Evolutionary conservation across 2,113 vertebrate species (phyloP), one percentile per base, ranked within the genome.

Genomic region (Porphyrio hochstetteri): DNA sequence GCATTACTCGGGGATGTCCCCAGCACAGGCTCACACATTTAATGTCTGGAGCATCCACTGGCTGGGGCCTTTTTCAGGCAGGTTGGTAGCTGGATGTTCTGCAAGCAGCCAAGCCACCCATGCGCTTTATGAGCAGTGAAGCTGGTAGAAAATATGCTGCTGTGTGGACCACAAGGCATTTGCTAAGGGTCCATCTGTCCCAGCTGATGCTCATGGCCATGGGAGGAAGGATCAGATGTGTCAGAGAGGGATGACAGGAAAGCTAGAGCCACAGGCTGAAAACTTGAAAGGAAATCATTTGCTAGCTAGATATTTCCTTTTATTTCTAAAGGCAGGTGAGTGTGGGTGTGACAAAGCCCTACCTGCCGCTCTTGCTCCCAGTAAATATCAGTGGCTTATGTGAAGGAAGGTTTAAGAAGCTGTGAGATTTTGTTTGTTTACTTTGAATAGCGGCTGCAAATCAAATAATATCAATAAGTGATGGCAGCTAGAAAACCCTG

Each of bases 381-480:
- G 92, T 20, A 92, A 96, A 96, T 97, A 95, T 86, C 88, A 96
- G 42, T 77, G 92, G 86, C 71, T 96, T 89, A 87, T 0, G 0
- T 35, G 82, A 60, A 91, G 42, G 82, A 91, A 97, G 10, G 31
- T 74, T 95, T 95, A 93, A 72, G 85, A 96, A 96, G 96, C 35
- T 10, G 86, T 82, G 87, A 93, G 79, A 90, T 79, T 93, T 93
- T 94, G 69, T 86, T 96, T 97, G 82, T 97, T 98, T 96, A 71
- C 92, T 82, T 94, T 95, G 86, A 95, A 78, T 11, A 94, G 78
- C 2, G 0, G 77, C 95, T 76, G 92, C 74, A 94, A 98, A 96
- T 95, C 96, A 97, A 95, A 97, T 78, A 97, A 88, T 88, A 97
- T 87, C 92, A 97, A 93, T 86, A 95, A 75, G 61, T 95, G 93